Evolutionary conservation across 2,888 invertebrate species (phyloP), one percentile per base, ranked within the genome.

Genomic region (Hirtodrosophila histrioides): DNA sequence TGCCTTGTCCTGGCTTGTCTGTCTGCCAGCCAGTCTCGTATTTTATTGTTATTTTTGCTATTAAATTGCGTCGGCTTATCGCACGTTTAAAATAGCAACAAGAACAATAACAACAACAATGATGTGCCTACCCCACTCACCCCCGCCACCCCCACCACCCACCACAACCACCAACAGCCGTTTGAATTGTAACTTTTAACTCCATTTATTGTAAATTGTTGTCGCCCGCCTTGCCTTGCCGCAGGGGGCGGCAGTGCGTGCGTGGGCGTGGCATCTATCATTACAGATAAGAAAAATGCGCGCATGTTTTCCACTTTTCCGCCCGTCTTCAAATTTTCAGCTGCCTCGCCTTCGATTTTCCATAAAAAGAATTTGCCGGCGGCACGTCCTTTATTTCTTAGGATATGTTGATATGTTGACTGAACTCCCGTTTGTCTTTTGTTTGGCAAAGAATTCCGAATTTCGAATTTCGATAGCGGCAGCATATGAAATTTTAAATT

Each of bases 21-120:
- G 17, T 2, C 41, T 27, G 44, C 24, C 49, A 44, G 49, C 23
- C 57, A 61, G 68, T 86, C 74, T 67, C 71, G 86, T 80, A 78
- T 84, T 84, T 84, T 84, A 88, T 88, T 84, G 88, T 88, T 86
- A 88, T 84, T 84, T 84, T 88, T 88, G 86, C 84, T 84, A 88
- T 84, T 84, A 84, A 84, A 84, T 84, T 88, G 84, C 80, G 84
- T 84, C 73, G 84, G 88, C 88, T 88, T 84, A 84, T 84, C 88
- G 84, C 84, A 84, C 88, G 84, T 88, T 87, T 83, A 84, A 83
- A 84, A 86, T 65, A 62, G 50, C 75, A 86, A 63, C 74, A 77
- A 55, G 58, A 73, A 51, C 56, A 51, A 63, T 73, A 77, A 55
- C 61, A 73, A 51, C 56, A 51, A 53, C 35, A 60, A 56, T 69